Base-by-base conservation (phyloP, 2,888 invertebrate genomes). In the Actias luna region DNA sequence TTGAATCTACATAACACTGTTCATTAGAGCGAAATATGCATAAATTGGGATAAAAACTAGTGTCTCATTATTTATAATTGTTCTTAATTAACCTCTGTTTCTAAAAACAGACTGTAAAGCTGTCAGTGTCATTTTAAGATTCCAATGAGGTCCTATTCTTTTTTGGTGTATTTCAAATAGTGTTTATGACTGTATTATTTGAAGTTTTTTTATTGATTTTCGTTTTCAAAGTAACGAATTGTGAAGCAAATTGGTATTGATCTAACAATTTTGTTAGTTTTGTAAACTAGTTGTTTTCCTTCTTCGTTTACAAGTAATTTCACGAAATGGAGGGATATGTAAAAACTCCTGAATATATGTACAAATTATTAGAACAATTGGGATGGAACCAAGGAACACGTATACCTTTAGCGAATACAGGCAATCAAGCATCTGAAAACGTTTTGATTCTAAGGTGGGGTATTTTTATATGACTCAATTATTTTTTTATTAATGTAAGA, bases 351-450 rank as follows among this genome's bases (percentile, higher is more conserved):
- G 78, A 80, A 50, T 92, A 93, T 70, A 93, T 96, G 78, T 93
- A 94, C 52, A 94, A 95, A 72, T 89, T 96, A 64, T 84, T 97
- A 64, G 94, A 94, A 69, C 93, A 95, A 70, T 89, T 96, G 64
- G 96, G 96, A 2, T 96, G 96, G 95, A 93, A 94, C 63, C 94
- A 95, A 75, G 96, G 97, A 7, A 96, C 96, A 65, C 95, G 95
- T 76, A 94, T 96, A 72, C 97, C 97, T 3, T 93, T 97, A 67
- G 96, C 97, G 0, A 96, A 96, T 87, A 93, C 94, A 55, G 95
- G 95, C 75, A 97, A 97, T 64, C 87, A 90, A 74, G 77, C 74
- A 58, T 72, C 89, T 39, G 93, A 93, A 79, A 78, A 76, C 29
- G 67, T 82, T 27, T 73, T 93, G 25, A 87, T 91, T 65, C 69